Conservation (phyloP, 2,888 invertebrate genomes). For the Plebejus anna region DNA sequence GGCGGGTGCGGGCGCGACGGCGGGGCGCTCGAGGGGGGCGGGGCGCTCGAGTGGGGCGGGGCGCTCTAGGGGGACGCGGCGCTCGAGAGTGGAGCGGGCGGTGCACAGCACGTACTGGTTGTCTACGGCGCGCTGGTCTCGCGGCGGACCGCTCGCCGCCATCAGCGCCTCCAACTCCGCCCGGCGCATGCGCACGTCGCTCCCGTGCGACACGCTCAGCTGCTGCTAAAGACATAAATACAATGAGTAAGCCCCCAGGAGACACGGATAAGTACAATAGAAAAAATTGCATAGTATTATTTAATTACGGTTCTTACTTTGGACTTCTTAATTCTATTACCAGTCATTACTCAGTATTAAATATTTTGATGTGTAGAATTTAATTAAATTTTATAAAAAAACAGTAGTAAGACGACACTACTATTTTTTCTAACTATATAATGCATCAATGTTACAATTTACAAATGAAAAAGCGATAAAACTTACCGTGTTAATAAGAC, state of each 20-base stretch:
- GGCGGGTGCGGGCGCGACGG: not conserved
- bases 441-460: not conserved
- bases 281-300: not conserved
- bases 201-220: slow-evolving; percentile 87
- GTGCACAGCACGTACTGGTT: slow-evolving; percentile 83
- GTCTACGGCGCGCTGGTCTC: slow-evolving; percentile 85
- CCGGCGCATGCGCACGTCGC: slow-evolving; percentile 89
- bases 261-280: not conserved
- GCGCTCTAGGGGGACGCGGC: slow-evolving; percentile 49
- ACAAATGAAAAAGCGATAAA: slow-evolving; percentile 41
- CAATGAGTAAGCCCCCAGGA: not conserved
- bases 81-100: slow-evolving; percentile 68
- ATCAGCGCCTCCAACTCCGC: slow-evolving; percentile 87
- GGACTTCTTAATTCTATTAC: too few relatives aligned
- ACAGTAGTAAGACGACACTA: too few relatives aligned
- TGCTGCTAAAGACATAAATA: slow-evolving; percentile 43
- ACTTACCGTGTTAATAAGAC: slow-evolving; percentile 57
- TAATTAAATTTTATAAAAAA: too few relatives aligned
- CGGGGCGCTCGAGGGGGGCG: slow-evolving; percentile 3
- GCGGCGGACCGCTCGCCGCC: slow-evolving; percentile 66
- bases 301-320: too few relatives aligned
- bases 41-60: slow-evolving; percentile 76
- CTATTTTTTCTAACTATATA: not conserved
- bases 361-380: too few relatives aligned
- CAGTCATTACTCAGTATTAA: too few relatives aligned